phyloP scores from a whole-genome alignment of 1,140 invertebrate genomes.

The Popillia japonica region DNA sequence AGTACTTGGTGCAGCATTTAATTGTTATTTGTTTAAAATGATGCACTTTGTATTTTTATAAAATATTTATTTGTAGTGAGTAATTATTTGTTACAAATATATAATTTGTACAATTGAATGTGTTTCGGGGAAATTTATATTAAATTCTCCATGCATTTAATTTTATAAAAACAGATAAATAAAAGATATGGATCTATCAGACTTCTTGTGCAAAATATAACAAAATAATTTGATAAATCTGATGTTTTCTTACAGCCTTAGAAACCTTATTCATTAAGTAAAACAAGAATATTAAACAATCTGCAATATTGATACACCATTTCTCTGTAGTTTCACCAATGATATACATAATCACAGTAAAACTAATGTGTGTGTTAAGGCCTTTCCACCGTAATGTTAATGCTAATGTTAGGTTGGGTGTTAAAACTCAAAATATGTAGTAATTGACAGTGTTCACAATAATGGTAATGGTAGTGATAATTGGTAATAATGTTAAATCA shows the following conservation, averaged over 20 bases:
- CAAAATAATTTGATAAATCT: neutral
- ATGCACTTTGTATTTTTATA: constrained; percentile 41
- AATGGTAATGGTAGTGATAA: too few relatives aligned
- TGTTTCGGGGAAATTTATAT: constrained; percentile 52
- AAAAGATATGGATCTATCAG: too few relatives aligned
- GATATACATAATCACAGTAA: too few relatives aligned
- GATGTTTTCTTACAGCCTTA: neutral
- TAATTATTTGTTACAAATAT: constrained; percentile 45
- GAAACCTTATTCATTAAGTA: too few relatives aligned
- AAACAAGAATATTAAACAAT: neutral
- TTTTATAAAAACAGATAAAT: neutral
- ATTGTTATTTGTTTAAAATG: constrained; percentile 41
- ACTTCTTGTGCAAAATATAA: neutral
- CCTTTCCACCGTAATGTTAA: too few relatives aligned
- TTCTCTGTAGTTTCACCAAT: too few relatives aligned
- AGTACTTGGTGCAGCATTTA: constrained; percentile 39
- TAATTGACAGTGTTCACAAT: too few relatives aligned
- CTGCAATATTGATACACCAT: too few relatives aligned
- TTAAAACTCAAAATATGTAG: too few relatives aligned
- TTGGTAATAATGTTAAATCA: too few relatives aligned
- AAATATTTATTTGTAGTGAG: constrained; percentile 39
- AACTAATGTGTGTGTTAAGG: too few relatives aligned
- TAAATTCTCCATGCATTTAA: constrained; percentile 46
- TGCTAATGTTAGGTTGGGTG: too few relatives aligned
- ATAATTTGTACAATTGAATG: constrained; percentile 40